Conservation (phyloP, 92 coral and sea anemone genomes). For the Palythoa heliodiscus region DNA sequence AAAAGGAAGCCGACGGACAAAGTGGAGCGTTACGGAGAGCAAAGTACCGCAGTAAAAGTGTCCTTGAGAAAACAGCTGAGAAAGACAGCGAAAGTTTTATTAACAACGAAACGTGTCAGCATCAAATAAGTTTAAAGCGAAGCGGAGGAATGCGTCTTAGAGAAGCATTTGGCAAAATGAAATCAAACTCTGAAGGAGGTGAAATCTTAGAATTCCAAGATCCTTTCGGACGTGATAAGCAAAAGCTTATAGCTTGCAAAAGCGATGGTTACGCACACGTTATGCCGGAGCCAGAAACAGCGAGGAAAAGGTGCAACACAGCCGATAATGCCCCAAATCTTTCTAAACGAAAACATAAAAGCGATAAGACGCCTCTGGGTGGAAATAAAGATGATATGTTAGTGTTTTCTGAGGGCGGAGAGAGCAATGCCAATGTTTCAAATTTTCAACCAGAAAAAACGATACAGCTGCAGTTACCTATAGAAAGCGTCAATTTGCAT, state of each 20-base stretch:
- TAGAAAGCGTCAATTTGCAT: background rate
- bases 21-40: background rate
- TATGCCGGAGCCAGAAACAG: background rate
- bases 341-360: background rate
- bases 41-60: slow-evolving; percentile 10
- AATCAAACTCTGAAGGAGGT: background rate
- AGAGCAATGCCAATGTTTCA: background rate
- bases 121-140: slow-evolving; percentile 17
- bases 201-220: background rate
- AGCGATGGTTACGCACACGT: background rate
- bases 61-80: background rate
- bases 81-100: slow-evolving; percentile 13
- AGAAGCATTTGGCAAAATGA: background rate
- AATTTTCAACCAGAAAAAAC: background rate
- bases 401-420: background rate
- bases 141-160: slow-evolving; percentile 29
- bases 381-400: background rate
- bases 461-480: background rate
- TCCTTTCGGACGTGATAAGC: background rate
- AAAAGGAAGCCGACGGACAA: slow-evolving; percentile 8
- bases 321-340: background rate
- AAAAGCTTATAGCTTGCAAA: slow-evolving; percentile 13
- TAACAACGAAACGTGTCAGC: background rate
- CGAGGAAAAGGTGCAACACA: background rate
- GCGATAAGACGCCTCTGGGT: background rate